Conservation (phyloP, 2,888 invertebrate genomes). For the Acanthacorydalis orientalis region DNA sequence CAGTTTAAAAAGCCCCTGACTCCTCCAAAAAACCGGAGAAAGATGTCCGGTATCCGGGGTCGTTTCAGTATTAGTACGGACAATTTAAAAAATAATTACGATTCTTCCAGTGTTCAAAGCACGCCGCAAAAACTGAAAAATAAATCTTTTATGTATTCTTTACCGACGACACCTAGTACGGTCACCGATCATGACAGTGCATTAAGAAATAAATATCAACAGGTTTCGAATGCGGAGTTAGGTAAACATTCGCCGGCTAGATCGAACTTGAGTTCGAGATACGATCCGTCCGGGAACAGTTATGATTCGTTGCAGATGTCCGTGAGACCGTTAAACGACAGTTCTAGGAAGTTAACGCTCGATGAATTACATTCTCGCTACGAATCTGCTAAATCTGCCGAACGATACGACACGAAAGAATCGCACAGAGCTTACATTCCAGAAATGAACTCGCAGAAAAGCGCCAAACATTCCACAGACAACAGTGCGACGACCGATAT, state of each 20-base stretch:
- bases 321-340: neutral
- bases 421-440: neutral
- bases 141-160: constrained; percentile 18
- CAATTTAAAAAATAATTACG: neutral
- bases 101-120: constrained; percentile 18
- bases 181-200: constrained; percentile 10
- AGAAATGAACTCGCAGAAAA: neutral
- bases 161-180: constrained; percentile 19
- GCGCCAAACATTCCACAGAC: neutral
- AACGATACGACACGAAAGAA: neutral
- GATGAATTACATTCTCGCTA: neutral
- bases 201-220: neutral
- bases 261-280: constrained; percentile 2
- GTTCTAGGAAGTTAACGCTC: neutral
- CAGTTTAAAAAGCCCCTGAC: neutral
- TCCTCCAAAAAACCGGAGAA: neutral
- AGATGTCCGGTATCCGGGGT: neutral
- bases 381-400: neutral
- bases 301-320: neutral
- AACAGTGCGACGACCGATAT: constrained; percentile 7
- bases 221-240: neutral
- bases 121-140: constrained; percentile 23
- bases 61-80: neutral
- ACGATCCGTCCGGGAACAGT: constrained; percentile 5
- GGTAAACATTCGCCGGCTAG: neutral